Conservation (phyloP, 2,113 vertebrate species). For the Cyprinodon tularosa region DNA sequence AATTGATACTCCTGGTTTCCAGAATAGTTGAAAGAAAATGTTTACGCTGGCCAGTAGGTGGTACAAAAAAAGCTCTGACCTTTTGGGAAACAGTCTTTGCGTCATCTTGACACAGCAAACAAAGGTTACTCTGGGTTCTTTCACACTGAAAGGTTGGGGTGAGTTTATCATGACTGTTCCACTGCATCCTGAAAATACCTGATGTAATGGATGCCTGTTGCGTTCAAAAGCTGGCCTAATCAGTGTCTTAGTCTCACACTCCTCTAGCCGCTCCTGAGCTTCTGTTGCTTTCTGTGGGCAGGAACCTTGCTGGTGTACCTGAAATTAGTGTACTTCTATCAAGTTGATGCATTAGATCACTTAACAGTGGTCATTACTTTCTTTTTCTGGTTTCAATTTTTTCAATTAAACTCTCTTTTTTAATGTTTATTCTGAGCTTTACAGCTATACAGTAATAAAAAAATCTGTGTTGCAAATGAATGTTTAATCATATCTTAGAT, state of each 20-base stretch:
- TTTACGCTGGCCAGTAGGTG: background rate
- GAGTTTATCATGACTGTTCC: background rate
- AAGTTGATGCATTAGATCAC: too few relatives aligned
- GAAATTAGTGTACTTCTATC: background rate
- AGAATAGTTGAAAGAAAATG: background rate
- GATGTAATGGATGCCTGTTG: background rate
- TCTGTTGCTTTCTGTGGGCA: background rate
- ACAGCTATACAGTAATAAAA: too few relatives aligned
- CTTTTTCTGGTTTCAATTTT: too few relatives aligned
- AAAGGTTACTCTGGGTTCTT: background rate
- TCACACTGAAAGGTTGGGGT: background rate
- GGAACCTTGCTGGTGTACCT: background rate
- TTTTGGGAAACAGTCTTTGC: background rate
- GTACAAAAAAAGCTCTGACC: background rate
- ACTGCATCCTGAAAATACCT: background rate
- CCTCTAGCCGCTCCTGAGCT: background rate
- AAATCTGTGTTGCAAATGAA: too few relatives aligned
- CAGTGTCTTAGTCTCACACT: background rate
- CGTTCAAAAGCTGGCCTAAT: too few relatives aligned
- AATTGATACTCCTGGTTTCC: background rate
- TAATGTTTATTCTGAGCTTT: too few relatives aligned
- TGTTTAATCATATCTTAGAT: too few relatives aligned
- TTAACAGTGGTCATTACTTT: too few relatives aligned
- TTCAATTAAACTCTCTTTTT: too few relatives aligned
- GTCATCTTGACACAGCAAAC: background rate